phyloP scores from a whole-genome alignment of 2,888 invertebrate species.

The Caenorhabditis sinica region DNA sequence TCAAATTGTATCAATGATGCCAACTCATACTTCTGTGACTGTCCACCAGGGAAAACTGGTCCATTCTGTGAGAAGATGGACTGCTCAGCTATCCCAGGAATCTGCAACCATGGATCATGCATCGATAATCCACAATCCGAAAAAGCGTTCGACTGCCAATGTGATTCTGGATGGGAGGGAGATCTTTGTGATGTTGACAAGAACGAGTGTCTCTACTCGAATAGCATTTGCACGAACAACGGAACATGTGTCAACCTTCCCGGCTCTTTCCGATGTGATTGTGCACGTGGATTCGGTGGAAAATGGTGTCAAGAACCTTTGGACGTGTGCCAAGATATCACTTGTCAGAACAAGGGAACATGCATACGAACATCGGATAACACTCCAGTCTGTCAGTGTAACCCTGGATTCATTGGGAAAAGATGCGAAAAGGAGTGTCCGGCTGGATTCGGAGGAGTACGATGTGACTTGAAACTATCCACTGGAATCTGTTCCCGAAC shows the following conservation, averaged over 20 bases:
- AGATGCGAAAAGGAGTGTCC: slow-evolving; percentile 69
- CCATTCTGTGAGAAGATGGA: slow-evolving; percentile 94
- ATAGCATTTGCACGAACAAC: slow-evolving; percentile 91
- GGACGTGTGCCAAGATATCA: slow-evolving; percentile 89
- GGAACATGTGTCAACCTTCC: slow-evolving; percentile 97
- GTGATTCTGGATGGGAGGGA: slow-evolving; percentile 92
- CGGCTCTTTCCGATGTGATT: slow-evolving; percentile 87
- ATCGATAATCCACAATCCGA: slow-evolving; percentile 92
- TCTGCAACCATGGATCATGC: slow-evolving; percentile 96
- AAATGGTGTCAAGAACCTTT: slow-evolving; percentile 90
- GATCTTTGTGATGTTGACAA: slow-evolving; percentile 93
- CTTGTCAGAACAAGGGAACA: slow-evolving; percentile 67
- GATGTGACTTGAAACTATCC: slow-evolving; percentile 16
- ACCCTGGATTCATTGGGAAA: slow-evolving; percentile 61
- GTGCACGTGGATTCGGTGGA: slow-evolving; percentile 67
- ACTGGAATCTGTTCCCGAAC: slow-evolving; percentile 6
- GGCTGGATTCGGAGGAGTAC: slow-evolving; percentile 68
- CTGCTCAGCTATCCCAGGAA: slow-evolving; percentile 89
- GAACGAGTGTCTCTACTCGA: slow-evolving; percentile 75
- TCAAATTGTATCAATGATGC: slow-evolving; percentile 97
- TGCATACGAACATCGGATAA: slow-evolving; percentile 65
- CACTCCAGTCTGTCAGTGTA: slow-evolving; percentile 86
- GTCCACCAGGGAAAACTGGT: slow-evolving; percentile 96
- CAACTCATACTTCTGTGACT: slow-evolving; percentile 95
- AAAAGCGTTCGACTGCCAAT: slow-evolving; percentile 95